Percentiles rank a stretch among this genome's conserved stretches.
phyloP scores from a whole-genome alignment of 2,797 vertebrate genomes.

The Brotula barbata region DNA sequence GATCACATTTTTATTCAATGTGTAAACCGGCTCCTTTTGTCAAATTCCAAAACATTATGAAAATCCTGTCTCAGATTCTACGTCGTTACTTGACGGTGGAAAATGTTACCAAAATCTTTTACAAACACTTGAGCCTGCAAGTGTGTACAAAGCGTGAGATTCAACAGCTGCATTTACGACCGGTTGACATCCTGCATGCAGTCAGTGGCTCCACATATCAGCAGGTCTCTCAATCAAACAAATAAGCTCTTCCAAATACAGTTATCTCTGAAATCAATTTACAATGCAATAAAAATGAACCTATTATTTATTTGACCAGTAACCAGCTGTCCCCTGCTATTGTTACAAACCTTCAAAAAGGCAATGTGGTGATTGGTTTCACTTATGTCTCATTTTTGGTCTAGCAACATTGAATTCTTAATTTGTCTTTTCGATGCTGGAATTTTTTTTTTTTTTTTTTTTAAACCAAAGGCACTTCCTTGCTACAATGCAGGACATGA shows the following conservation, averaged over 20 bases:
- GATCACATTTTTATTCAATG: too few relatives aligned
- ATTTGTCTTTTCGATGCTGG: constrained; percentile 89
- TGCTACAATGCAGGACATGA: constrained; percentile 90
- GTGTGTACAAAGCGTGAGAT: constrained; percentile 58
- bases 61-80: constrained; percentile 20
- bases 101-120: constrained; percentile 27
- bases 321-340: constrained; percentile 64
- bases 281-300: constrained; percentile 55
- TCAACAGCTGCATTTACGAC: constrained; percentile 48
- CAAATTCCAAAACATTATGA: constrained; percentile 18
- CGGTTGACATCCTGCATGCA: constrained; percentile 48
- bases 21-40: too few relatives aligned
- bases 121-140: constrained; percentile 74
- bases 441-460: too few relatives aligned
- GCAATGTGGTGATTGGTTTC: constrained; percentile 95
- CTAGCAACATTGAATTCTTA: constrained; percentile 81
- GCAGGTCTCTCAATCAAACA: constrained; percentile 50
- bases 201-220: constrained; percentile 46
- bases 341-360: constrained; percentile 88
- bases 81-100: constrained; percentile 8
- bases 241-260: constrained; percentile 50
- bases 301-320: constrained; percentile 53
- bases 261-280: constrained; percentile 51
- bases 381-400: constrained; percentile 90
- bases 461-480: constrained; percentile 98